phyloP scores from a whole-genome alignment of 1,140 invertebrate genomes.

The Bombus vancouverensis region DNA sequence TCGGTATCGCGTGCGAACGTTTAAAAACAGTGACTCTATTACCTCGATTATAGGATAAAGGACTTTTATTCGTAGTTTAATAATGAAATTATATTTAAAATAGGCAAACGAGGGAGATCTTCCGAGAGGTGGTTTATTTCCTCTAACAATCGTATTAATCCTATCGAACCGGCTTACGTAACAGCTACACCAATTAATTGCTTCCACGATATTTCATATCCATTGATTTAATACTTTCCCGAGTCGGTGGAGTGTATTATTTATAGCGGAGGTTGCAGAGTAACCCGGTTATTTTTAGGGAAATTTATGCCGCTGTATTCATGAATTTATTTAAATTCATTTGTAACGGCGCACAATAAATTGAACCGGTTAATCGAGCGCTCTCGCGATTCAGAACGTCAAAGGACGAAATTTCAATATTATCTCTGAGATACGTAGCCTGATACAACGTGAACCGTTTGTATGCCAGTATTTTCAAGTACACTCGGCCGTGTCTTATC shows the following conservation, averaged over 20 bases:
- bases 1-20: too few relatives aligned
- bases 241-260: not conserved
- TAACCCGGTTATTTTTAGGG: constrained; percentile 5
- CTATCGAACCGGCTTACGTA: not conserved
- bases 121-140: not conserved
- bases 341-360: constrained; percentile 4
- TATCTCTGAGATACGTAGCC: not conserved
- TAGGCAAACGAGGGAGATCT: too few relatives aligned
- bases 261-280: not conserved
- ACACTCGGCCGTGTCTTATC: not conserved
- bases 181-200: not conserved
- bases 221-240: not conserved
- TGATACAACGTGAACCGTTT: not conserved
- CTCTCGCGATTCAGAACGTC: not conserved
- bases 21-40: too few relatives aligned
- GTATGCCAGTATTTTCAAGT: constrained; percentile 17
- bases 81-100: too few relatives aligned
- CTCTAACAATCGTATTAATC: not conserved
- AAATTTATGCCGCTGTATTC: constrained; percentile 36
- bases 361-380: constrained; percentile 14
- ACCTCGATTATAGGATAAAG: too few relatives aligned
- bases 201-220: not conserved
- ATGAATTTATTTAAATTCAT: constrained; percentile 43
- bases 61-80: too few relatives aligned
- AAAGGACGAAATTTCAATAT: constrained; percentile 30